Conservation (phyloP, 2,888 invertebrate genomes). For the Erpobdella octoculata region DNA sequence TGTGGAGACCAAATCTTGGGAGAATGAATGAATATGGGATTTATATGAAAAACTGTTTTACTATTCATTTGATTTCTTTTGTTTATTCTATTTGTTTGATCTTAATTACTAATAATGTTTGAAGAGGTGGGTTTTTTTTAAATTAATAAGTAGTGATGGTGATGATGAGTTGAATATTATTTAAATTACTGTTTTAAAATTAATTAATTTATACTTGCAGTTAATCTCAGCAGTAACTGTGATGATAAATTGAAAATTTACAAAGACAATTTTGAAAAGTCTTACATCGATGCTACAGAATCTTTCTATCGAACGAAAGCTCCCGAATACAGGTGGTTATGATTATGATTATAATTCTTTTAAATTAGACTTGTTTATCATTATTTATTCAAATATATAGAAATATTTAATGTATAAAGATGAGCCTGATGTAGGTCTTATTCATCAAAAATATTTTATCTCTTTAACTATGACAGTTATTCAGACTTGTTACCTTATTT, state of each 20-base stretch:
- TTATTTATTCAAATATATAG: no score
- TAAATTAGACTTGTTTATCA: no score
- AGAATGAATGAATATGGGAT: no score
- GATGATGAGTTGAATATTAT: background rate
- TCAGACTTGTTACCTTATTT: no score
- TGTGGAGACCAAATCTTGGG: no score
- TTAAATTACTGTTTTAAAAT: background rate
- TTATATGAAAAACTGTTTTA: no score
- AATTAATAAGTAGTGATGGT: background rate
- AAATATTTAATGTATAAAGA: no score
- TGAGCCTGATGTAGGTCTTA: no score
- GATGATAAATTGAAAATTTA: slow-evolving; percentile 90
- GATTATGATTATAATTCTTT: background rate
- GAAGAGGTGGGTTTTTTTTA: background rate
- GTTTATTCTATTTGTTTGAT: no score
- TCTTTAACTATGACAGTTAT: no score
- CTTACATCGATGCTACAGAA: slow-evolving; percentile 87
- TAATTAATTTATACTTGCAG: slow-evolving; percentile 54
- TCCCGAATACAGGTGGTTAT: slow-evolving; percentile 69
- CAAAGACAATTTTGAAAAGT: slow-evolving; percentile 85
- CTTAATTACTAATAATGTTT: background rate
- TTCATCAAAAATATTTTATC: no score
- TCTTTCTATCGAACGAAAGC: slow-evolving; percentile 83
- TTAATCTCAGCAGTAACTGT: slow-evolving; percentile 85
- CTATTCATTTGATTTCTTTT: no score